These are phyloP conservation scores for Natrix natrix DNA, from an alignment of 2,797 vertebrate species.

Conservation along the genomic window DNA sequence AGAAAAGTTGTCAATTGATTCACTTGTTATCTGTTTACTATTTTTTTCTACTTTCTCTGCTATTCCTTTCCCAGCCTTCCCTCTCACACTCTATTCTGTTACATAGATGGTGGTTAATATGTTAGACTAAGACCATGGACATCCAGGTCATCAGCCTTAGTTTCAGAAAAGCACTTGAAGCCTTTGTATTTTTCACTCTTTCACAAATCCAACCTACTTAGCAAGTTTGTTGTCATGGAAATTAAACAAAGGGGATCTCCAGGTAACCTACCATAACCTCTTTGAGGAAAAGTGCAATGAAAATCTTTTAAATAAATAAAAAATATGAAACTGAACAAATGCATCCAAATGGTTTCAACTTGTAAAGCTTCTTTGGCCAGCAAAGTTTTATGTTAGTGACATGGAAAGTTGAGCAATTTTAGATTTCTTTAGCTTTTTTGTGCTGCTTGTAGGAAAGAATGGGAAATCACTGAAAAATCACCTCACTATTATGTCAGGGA, in stretches of 20 bases:
- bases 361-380: background rate
- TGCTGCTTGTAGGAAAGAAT: background rate
- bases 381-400: background rate
- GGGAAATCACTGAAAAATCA: background rate
- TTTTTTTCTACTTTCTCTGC: background rate
- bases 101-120: background rate
- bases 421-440: background rate
- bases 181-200: background rate
- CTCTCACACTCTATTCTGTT: background rate
- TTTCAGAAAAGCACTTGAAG: background rate
- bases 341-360: background rate
- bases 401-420: background rate
- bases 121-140: background rate
- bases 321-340: background rate
- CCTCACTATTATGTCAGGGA: background rate
- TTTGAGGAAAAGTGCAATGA: background rate
- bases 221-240: background rate
- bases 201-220: background rate
- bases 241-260: background rate
- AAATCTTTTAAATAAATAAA: background rate
- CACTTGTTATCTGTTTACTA: background rate
- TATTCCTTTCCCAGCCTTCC: background rate
- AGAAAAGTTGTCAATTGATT: background rate
- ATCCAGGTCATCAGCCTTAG: background rate
- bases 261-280: background rate